Percentiles rank a stretch among this genome's conserved stretches.
phyloP scores from a whole-genome alignment of 1,140 invertebrate species.

The Conus ventricosus region DNA sequence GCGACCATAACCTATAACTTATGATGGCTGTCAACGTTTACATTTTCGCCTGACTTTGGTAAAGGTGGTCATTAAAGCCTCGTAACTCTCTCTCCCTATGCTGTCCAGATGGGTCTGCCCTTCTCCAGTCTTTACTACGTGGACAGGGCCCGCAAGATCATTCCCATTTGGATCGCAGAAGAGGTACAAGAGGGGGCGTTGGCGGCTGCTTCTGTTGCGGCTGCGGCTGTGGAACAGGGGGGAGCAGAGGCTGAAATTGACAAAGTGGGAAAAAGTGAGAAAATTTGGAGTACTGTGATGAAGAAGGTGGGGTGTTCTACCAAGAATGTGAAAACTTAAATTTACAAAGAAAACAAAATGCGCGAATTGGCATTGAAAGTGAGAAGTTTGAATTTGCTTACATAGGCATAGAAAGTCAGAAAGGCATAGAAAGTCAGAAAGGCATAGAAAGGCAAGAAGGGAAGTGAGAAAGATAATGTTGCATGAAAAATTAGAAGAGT shows the following conservation, averaged over 20 bases:
- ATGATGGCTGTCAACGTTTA: neutral
- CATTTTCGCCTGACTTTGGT: neutral
- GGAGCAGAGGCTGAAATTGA: neutral
- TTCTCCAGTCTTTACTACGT: constrained; percentile 33
- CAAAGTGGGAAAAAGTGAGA: neutral
- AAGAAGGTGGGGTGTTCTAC: too few species aligned
- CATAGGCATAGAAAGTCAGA: too few species aligned
- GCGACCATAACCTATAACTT: neutral
- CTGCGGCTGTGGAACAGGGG: neutral
- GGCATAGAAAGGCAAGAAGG: too few species aligned
- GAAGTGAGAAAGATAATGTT: too few species aligned
- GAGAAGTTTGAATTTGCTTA: too few species aligned
- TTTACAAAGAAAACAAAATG: too few species aligned
- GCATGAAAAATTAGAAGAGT: too few species aligned
- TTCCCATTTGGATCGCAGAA: constrained; percentile 25
- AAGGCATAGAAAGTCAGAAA: too few species aligned
- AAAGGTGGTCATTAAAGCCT: neutral
- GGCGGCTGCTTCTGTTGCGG: neutral
- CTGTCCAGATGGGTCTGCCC: constrained; percentile 25
- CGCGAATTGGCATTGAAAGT: too few species aligned
- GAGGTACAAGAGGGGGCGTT: too few species aligned
- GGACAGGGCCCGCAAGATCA: constrained; percentile 15
- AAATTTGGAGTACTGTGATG: neutral
- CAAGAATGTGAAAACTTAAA: too few species aligned
- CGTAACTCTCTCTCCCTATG: neutral